Conservation (phyloP, 2,888 invertebrate genomes). For the Tipula helvola region DNA sequence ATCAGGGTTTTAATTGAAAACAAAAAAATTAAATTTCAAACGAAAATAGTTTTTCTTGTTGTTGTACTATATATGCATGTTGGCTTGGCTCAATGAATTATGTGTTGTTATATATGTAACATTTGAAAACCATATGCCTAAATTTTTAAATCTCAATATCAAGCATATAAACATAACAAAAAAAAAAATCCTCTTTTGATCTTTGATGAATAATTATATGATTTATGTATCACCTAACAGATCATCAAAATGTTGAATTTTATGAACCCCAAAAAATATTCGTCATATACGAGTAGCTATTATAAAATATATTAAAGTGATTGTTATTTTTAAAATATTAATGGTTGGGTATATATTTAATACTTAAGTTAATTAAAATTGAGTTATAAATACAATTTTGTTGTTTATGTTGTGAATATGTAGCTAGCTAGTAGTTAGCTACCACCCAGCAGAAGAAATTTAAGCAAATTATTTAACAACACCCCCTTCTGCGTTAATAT, state of each 20-base stretch:
- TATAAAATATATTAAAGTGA: background rate
- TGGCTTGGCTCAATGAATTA: background rate
- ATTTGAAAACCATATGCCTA: background rate
- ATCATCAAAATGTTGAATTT: no score
- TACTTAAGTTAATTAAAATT: background rate
- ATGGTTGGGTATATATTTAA: background rate
- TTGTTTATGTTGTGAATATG: background rate
- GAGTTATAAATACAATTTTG: background rate
- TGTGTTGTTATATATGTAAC: background rate
- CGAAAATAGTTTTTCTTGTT: background rate
- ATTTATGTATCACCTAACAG: background rate
- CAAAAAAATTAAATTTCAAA: background rate
- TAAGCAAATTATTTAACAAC: constrained; percentile 10
- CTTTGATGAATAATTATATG: background rate
- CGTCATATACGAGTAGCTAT: background rate
- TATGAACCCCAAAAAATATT: background rate
- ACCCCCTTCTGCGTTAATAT: background rate
- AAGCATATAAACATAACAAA: background rate
- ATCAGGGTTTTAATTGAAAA: constrained; percentile 4
- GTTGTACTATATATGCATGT: background rate
- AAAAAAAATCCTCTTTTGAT: background rate
- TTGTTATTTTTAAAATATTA: background rate
- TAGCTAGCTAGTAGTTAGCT: background rate
- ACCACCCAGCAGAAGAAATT: background rate
- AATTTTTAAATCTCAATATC: background rate